Evolutionary conservation across 2,797 vertebrate species (phyloP).

Genomic region (Discoglossus pictus): DNA sequence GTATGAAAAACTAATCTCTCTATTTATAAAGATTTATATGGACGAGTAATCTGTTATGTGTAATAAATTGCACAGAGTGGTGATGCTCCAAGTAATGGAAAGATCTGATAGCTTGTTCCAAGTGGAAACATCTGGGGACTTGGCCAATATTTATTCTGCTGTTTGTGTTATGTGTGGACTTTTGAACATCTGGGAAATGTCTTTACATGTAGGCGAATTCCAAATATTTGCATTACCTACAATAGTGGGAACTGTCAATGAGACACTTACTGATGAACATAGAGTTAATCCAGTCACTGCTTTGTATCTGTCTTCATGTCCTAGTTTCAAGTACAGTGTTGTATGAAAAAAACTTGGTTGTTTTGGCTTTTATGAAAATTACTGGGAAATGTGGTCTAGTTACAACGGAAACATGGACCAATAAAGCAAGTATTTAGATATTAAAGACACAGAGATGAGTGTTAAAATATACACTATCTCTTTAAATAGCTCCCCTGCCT

Average conservation of each 20-base stretch:
- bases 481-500: too few species aligned
- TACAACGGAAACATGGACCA: too few species aligned
- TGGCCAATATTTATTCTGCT: conserved; percentile 50
- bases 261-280: not conserved
- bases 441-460: too few species aligned
- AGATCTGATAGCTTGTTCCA: conserved; percentile 1
- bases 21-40: too few species aligned
- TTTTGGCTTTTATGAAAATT: too few species aligned
- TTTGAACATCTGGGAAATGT: conserved; percentile 56
- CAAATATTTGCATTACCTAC: not conserved
- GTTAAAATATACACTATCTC: too few species aligned
- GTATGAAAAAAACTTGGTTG: too few species aligned
- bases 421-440: too few species aligned
- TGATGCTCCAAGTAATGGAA: not conserved
- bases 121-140: conserved; percentile 49
- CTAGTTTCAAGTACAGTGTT: too few species aligned
- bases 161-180: conserved; percentile 44
- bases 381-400: too few species aligned
- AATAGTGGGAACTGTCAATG: not conserved
- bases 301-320: too few species aligned
- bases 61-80: not conserved
- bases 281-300: not conserved
- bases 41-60: not conserved
- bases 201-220: conserved; percentile 20
- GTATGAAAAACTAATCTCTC: too few species aligned